These are phyloP conservation scores for Corythornis vintsioides DNA, from an alignment of 2,113 vertebrate genomes.

Conservation along the genomic window DNA sequence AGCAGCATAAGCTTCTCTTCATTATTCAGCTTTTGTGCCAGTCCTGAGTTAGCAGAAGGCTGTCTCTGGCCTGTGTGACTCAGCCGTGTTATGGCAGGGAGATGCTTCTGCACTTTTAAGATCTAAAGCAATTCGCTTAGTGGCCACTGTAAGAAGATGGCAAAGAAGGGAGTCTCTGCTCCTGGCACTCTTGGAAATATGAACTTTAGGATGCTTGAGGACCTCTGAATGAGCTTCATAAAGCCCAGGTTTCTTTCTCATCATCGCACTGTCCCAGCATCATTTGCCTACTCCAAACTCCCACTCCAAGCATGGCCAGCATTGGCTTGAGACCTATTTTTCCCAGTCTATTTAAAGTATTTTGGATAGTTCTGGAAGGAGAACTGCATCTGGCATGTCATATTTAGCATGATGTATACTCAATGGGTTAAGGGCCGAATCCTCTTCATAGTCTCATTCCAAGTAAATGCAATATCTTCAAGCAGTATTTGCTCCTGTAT, in stretches of 20 bases:
- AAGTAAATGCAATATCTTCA: background rate
- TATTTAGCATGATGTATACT: background rate
- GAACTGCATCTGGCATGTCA: background rate
- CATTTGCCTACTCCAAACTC: background rate
- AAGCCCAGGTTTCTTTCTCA: background rate
- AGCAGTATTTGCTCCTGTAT: background rate
- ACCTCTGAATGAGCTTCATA: background rate
- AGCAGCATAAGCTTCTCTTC: constrained; percentile 28
- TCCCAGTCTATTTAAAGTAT: background rate
- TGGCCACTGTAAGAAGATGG: background rate
- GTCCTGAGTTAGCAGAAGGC: background rate
- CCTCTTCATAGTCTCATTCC: background rate
- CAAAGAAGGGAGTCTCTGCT: background rate
- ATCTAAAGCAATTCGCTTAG: accelerated
- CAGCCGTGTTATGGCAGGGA: background rate
- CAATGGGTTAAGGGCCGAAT: background rate
- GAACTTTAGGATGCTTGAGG: background rate
- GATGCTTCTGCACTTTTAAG: background rate
- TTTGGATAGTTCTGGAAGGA: background rate
- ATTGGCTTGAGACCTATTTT: background rate
- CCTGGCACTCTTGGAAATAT: background rate
- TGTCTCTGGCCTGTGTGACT: constrained; percentile 9
- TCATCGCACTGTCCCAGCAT: background rate
- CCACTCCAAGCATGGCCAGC: background rate
- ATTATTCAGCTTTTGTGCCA: constrained; percentile 51